Conservation (phyloP, 2,888 invertebrate species). For the Drosophila ezoana region DNA sequence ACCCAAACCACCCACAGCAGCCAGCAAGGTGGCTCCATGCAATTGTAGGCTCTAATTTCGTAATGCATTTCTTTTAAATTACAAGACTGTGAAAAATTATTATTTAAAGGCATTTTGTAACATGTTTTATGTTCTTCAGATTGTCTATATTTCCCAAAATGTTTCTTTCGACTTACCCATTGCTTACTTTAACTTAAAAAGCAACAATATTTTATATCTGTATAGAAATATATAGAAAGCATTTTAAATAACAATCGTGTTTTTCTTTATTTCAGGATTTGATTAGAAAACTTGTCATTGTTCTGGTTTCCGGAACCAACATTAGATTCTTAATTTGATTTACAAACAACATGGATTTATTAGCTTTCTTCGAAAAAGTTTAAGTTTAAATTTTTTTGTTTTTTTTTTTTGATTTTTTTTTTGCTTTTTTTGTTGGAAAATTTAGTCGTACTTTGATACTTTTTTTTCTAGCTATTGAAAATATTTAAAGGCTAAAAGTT, state of each 20-base stretch:
- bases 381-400: slow-evolving; percentile 7
- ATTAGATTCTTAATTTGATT: slow-evolving; percentile 20
- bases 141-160: too few relatives aligned
- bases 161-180: too few relatives aligned
- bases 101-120: background rate
- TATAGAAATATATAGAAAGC: background rate
- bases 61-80: slow-evolving; percentile 24
- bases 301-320: slow-evolving; percentile 11
- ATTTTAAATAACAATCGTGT: slow-evolving; percentile 9
- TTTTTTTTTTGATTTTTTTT: background rate
- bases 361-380: slow-evolving; percentile 27
- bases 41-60: slow-evolving; percentile 30
- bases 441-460: slow-evolving; percentile 17
- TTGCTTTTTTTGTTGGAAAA: slow-evolving; percentile 9
- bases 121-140: too few relatives aligned
- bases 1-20: background rate
- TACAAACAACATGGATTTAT: slow-evolving; percentile 53
- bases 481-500: slow-evolving; percentile 22
- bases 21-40: background rate
- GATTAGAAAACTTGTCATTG: slow-evolving; percentile 18
- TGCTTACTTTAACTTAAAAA: too few relatives aligned
- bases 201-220: too few relatives aligned
- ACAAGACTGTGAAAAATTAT: slow-evolving; percentile 18
- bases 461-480: slow-evolving; percentile 13
- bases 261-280: slow-evolving; percentile 22